Evolutionary conservation across 64 coral and sea anemone genomes (phyloP).

Genomic region (Stichodactyla mertensii): DNA sequence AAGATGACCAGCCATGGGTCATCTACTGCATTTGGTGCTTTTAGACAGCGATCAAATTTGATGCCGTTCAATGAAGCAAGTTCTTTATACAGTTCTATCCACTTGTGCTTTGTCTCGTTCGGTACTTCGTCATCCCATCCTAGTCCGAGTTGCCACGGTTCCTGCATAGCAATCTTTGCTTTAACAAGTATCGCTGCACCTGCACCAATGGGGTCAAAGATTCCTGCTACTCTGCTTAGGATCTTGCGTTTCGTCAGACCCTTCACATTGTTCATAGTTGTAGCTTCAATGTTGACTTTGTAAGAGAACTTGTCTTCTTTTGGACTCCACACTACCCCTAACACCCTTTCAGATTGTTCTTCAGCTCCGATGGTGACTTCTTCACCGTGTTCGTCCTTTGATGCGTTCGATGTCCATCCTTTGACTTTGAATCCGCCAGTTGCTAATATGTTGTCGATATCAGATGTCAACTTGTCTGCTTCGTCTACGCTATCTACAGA

Average conservation of each 20-base stretch:
- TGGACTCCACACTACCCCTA: slow-evolving; percentile 26
- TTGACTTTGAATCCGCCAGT: slow-evolving; percentile 47
- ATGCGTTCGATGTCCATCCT: slow-evolving; percentile 35
- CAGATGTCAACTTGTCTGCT: slow-evolving; percentile 16
- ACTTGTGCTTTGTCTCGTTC: slow-evolving; percentile 23
- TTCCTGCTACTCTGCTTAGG: slow-evolving; percentile 35
- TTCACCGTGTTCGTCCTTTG: background rate
- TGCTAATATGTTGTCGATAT: slow-evolving; percentile 33
- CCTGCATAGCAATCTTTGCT: slow-evolving; percentile 41
- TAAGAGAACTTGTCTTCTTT: slow-evolving; percentile 20
- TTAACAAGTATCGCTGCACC: slow-evolving; percentile 33
- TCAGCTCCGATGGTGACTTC: background rate
- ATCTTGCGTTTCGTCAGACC: slow-evolving; percentile 41
- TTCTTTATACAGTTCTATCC: slow-evolving; percentile 40
- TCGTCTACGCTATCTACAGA: slow-evolving; percentile 1
- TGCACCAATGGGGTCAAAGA: slow-evolving; percentile 51
- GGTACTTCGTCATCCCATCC: slow-evolving; percentile 49
- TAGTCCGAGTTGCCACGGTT: slow-evolving; percentile 34
- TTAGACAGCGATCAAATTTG: background rate
- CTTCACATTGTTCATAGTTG: background rate
- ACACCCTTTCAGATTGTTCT: slow-evolving; percentile 16
- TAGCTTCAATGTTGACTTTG: slow-evolving; percentile 14
- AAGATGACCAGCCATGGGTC: background rate
- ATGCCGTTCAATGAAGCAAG: slow-evolving; percentile 16
- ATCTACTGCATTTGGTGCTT: background rate